These are phyloP conservation scores for Spilarctia lutea DNA, from an alignment of 2,888 invertebrate genomes.

Conservation along the genomic window DNA sequence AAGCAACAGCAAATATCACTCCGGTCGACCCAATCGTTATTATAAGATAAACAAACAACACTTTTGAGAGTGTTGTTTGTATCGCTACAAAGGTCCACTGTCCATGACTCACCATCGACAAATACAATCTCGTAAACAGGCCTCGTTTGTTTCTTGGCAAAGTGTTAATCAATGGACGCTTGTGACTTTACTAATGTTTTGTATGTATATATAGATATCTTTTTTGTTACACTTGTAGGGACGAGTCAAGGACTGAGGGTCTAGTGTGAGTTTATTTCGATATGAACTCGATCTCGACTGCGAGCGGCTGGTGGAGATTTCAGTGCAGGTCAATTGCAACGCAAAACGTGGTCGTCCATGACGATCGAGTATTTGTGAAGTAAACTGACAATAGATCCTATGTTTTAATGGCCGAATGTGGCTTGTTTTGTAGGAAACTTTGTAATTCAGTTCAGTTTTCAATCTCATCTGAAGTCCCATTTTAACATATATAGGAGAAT, in stretches of 20 bases:
- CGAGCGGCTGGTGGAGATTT: no score
- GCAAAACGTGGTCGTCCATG: no score
- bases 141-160: not conserved
- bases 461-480: no score
- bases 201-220: not conserved
- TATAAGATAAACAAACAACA: not conserved
- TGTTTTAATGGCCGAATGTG: not conserved
- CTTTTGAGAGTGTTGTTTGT: no score
- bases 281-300: no score
- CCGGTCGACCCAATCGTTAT: not conserved
- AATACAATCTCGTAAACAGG: not conserved
- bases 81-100: not conserved
- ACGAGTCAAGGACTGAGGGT: not conserved
- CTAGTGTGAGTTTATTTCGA: not conserved
- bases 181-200: not conserved
- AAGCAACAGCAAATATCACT: not conserved
- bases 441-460: not conserved
- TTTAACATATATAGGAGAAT: not conserved
- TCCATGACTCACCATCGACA: not conserved
- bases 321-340: no score
- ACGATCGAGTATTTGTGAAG: not conserved
- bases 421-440: not conserved
- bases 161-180: not conserved
- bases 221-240: not conserved
- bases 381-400: no score